These are phyloP conservation scores for honey bee (Apis mellifera) DNA, from an alignment of 1,140 invertebrate genomes.

Conservation along the genomic window Amel_HAv3.1 CM009936.2:5709001-5709500, in stretches of 20 bases:
- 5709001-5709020: not conserved
- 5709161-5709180: slow-evolving; percentile 63
- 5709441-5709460: slow-evolving; percentile 8
- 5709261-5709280: slow-evolving; percentile 13
- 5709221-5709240: slow-evolving; percentile 14
- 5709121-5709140: slow-evolving; percentile 21
- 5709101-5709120: not conserved
- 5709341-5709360: slow-evolving; percentile 75
- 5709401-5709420: slow-evolving; percentile 63
- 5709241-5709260: slow-evolving; percentile 45
- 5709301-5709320: slow-evolving; percentile 63
- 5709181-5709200: slow-evolving; percentile 48
- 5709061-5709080: not conserved
- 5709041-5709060: slow-evolving; percentile 1
- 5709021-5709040: not conserved
- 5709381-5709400: slow-evolving; percentile 75
- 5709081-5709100: not conserved
- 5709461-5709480: too few relatives aligned
- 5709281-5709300: slow-evolving; percentile 52
- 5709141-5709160: slow-evolving; percentile 62
- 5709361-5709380: slow-evolving; percentile 70
- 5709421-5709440: slow-evolving; percentile 67
- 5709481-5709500: too few relatives aligned
- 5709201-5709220: slow-evolving; percentile 16
- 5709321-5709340: slow-evolving; percentile 70